These are phyloP conservation scores for Norana najaformis DNA, from an alignment of 2,888 invertebrate genomes.

Conservation along the genomic window DNA sequence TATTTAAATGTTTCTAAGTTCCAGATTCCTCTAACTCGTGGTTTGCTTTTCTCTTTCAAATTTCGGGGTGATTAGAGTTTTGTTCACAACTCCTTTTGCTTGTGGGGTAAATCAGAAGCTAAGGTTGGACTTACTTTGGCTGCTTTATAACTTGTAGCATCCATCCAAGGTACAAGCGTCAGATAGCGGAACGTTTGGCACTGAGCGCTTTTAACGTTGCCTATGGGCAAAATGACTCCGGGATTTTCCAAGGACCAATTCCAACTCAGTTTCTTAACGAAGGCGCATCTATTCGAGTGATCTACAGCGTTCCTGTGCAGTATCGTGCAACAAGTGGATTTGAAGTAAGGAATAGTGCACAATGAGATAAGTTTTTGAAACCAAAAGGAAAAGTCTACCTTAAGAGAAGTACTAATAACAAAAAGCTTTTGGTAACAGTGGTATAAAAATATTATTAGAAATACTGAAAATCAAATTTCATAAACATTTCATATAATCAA, in stretches of 20 bases:
- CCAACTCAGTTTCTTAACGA: neutral
- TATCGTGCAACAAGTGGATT: slow-evolving; percentile 3
- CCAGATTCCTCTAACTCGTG: neutral
- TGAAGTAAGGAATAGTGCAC: slow-evolving; percentile 17
- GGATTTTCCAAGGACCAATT: slow-evolving; percentile 29
- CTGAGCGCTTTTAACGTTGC: slow-evolving; percentile 29
- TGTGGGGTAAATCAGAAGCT: neutral
- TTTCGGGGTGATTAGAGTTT: neutral
- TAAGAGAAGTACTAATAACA: neutral
- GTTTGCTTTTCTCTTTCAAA: neutral
- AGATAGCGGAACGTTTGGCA: slow-evolving; percentile 17
- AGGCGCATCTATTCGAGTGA: neutral
- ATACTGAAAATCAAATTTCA: too few relatives aligned
- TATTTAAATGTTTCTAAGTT: neutral
- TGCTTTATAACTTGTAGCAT: slow-evolving; percentile 9
- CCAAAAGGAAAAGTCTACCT: too few relatives aligned
- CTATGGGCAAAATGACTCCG: slow-evolving; percentile 15
- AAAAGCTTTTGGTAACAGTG: neutral
- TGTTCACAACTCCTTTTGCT: neutral
- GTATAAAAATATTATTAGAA: neutral
- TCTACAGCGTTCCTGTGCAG: neutral
- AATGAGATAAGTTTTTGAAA: neutral
- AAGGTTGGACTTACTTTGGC: neutral
- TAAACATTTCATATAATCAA: too few relatives aligned
- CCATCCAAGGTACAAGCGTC: slow-evolving; percentile 34